Evolutionary conservation across 2,797 vertebrate species (phyloP).

Genomic region (Sebastes minor): DNA sequence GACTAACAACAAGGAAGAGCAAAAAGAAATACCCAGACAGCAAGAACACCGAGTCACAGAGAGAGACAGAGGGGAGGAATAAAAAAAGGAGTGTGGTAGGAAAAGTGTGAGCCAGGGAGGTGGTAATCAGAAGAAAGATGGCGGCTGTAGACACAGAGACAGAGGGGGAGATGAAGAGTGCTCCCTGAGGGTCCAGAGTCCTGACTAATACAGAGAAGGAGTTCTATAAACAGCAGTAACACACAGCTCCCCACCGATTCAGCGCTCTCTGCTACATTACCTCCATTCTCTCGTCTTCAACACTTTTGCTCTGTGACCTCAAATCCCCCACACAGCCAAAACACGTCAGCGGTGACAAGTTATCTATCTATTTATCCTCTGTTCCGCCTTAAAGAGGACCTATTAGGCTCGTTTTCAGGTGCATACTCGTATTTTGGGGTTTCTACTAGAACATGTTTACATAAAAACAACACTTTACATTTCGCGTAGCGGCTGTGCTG

Average conservation of each 20-base stretch:
- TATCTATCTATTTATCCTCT: conserved; percentile 27
- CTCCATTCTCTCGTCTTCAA: conserved; percentile 43
- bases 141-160: conserved; percentile 44
- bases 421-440: too few species aligned
- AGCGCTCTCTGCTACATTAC: conserved; percentile 58
- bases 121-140: conserved; percentile 67
- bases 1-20: conserved; percentile 11
- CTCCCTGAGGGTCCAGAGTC: conserved; percentile 47
- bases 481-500: too few species aligned
- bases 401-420: too few species aligned
- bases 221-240: conserved; percentile 69
- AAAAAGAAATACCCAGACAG: conserved; percentile 22
- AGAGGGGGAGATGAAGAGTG: conserved; percentile 44
- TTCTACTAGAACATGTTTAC: too few species aligned
- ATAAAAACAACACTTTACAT: too few species aligned
- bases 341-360: conserved; percentile 20
- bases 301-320: conserved; percentile 47
- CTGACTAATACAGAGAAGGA: conserved; percentile 63
- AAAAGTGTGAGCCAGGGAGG: conserved; percentile 27
- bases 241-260: conserved; percentile 43
- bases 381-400: background rate
- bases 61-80: background rate
- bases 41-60: conserved; percentile 13
- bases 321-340: conserved; percentile 37
- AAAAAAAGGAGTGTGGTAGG: background rate